Base-by-base conservation (phyloP, 2,888 invertebrate genomes). In the Apocheima hispidaria region DNA sequence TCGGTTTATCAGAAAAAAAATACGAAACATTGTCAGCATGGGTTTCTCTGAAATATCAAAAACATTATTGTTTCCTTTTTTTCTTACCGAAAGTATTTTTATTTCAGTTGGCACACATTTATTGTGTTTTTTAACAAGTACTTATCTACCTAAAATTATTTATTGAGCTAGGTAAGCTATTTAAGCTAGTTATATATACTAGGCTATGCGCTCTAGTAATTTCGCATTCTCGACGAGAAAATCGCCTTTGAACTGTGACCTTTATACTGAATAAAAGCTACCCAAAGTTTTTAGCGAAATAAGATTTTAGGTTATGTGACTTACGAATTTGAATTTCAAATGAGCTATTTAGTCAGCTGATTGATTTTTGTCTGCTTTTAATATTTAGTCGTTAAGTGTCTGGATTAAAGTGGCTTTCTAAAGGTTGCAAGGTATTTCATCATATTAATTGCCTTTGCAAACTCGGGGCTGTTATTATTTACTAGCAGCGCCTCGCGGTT, bases 241-340 rank as follows among this genome's bases (percentile, higher is more conserved):
- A 38, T 54, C 44, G 30, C 55, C 23, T 54, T 44, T 55, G 36
- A 50, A 50, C 60, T 60, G 50, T 60, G 60, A 50, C 60, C 41
- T 60, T 30, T 41, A 12, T 16, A 30, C 49, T 21, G 21, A 12
- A 50, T 23, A 9, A 40, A 30, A 48, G n/a, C n/a, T n/a, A n/a
- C n/a, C n/a, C n/a, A n/a, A n/a, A n/a, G n/a, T n/a, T n/a, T 55
- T 28, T 33, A 16, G 16, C 33, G n/a, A 14, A 20, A 46, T 30
- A 18, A 18, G 20, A 33, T 30, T 6, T 46, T 33, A 20, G 30
- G 18, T 33, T 20, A 20, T n/a, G 30, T 46, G 5, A 14, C 26
- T 16, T 16, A 30, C 4, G 10, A n/a, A 50, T 50, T 50, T 38
- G 14, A 50, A 50, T 26, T 50, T 23, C n/a, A 50, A 50, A 50